Evolutionary conservation across 2,797 vertebrate species (phyloP), one percentile per base, ranked within the genome.

Genomic region (Halcyon leucocephala): DNA sequence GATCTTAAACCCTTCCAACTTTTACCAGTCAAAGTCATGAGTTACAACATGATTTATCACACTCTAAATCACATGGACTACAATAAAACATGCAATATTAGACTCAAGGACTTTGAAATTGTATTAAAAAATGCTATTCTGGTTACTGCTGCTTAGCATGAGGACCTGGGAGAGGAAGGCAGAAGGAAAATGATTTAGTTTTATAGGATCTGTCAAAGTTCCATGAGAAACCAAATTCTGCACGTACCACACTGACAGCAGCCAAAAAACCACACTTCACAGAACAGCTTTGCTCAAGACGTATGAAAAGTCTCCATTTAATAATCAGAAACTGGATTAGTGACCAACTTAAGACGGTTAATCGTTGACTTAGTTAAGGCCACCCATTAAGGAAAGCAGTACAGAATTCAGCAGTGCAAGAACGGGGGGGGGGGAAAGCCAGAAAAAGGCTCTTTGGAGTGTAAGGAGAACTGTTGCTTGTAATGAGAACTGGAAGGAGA

Each of bases 161-260:
- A 78, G 65, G 85, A 48, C 4, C 21, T 49, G 41, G 70, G 70
- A 84, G 78, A 33, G 19, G 52, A 55, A 46, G n/a, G 80, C 31
- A 60, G 21, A 66, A 82, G 26, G 5, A 10, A 67, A 86, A 67
- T 6, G 1, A 64, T 58, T 33, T 7, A 0, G 17, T 49, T 86
- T 66, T 22, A 84, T 0, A 66, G 17, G 51, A 55, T 12, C 22
- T 55, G 25, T 24, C 12, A 2, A 62, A 72, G 39, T 33, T 29
- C 51, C 31, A 9, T 0, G 5, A 57, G 78, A 74, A 93, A 69
- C 33, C 58, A 60, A 69, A 82, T 39, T 65, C 57, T 42, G 51
- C 4, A 1, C 8, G 3, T 2, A 7, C 14, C 1, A 1, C 18
- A 19, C 19, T 24, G 73, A 8, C 39, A 66, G 39, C 6, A 26